Percentiles rank a stretch among this genome's conserved stretches.
Evolutionary conservation across 2,888 invertebrate genomes (phyloP).

Genomic region (Drosophila limbata): DNA sequence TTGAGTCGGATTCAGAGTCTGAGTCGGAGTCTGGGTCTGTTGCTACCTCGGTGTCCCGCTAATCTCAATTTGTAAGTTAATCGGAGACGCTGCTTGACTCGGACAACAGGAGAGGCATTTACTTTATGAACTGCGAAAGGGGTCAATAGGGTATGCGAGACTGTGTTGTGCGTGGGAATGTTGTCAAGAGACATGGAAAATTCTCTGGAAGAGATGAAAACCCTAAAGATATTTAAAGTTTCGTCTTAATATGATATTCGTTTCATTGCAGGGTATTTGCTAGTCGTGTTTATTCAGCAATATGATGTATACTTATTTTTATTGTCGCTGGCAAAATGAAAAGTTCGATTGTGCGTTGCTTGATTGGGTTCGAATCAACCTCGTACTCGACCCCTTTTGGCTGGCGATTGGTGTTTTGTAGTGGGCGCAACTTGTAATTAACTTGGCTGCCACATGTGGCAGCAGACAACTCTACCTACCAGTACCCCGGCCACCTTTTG

Average conservation of each 20-base stretch:
- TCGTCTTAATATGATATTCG: neutral
- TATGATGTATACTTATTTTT: slow-evolving; percentile 21
- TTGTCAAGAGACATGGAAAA: neutral
- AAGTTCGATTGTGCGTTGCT: slow-evolving; percentile 73
- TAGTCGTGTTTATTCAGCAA: neutral
- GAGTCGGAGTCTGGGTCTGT: slow-evolving; percentile 20
- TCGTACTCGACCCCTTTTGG: slow-evolving; percentile 12
- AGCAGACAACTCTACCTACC: slow-evolving; percentile 33
- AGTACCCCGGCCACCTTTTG: slow-evolving; percentile 46
- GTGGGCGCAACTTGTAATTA: slow-evolving; percentile 81
- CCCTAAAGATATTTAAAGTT: neutral
- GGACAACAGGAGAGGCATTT: slow-evolving; percentile 39
- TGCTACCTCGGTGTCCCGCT: slow-evolving; percentile 81
- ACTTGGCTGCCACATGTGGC: slow-evolving; percentile 67
- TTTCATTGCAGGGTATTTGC: slow-evolving; percentile 13
- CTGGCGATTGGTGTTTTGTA: slow-evolving; percentile 54
- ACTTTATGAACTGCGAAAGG: slow-evolving; percentile 22
- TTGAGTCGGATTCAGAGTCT: slow-evolving; percentile 33
- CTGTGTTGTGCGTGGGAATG: neutral
- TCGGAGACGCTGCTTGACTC: slow-evolving; percentile 78
- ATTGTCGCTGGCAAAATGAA: slow-evolving; percentile 70
- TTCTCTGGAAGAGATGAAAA: neutral
- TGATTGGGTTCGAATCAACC: slow-evolving; percentile 64
- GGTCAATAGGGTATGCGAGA: slow-evolving; percentile 6
- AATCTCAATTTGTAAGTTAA: slow-evolving; percentile 83